Evolutionary conservation across 2,113 vertebrate genomes (phyloP), one percentile per base, ranked within the genome.

Genomic region (Oriolus oriolus): DNA sequence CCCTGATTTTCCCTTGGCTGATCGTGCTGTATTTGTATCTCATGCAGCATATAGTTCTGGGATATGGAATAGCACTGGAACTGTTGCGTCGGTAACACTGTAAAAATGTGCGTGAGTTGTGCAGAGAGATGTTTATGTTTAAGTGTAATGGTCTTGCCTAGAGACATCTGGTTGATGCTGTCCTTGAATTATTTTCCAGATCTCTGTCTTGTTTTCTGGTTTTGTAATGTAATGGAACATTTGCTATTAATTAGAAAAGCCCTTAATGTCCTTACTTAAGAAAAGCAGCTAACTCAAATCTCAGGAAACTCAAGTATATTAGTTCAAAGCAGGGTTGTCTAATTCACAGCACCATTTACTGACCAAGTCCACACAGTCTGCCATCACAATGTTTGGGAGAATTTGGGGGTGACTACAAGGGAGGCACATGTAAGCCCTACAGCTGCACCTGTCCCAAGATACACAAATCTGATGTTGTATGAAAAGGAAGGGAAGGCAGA

Each of bases 221-320:
- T 96, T 91, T 82, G 41, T 82, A 64, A 45, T 64, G 50, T 82
- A 75, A 56, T 41, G 28, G 56, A 93, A 87, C 84, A 87, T 94
- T 93, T 94, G 77, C 53, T 87, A 41, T 95, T 89, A 89, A 91
- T 91, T 91, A 94, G 78, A 78, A 83, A 84, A 87, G 27, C 21
- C 61, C 16, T 81, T 87, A 63, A 60, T 82, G 35, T 56, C 60
- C 37, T 81, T 87, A 30, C 24, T 87, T 52, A 76, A 66, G 77
- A 60, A 94, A 94, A 91, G 49, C 61, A 90, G 57, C 81, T 87
- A 92, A 76, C 41, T 93, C 49, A 79, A 60, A 76, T 87, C 78
- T 81, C 28, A 56, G 77, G 41, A 84, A 91, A 95, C 27, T 63
- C 21, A 35, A 78, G 19, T 87, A 7, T 54, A 49, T 79, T 75